phyloP scores from a whole-genome alignment of 2,797 vertebrate genomes.

The Falco berigora region DNA sequence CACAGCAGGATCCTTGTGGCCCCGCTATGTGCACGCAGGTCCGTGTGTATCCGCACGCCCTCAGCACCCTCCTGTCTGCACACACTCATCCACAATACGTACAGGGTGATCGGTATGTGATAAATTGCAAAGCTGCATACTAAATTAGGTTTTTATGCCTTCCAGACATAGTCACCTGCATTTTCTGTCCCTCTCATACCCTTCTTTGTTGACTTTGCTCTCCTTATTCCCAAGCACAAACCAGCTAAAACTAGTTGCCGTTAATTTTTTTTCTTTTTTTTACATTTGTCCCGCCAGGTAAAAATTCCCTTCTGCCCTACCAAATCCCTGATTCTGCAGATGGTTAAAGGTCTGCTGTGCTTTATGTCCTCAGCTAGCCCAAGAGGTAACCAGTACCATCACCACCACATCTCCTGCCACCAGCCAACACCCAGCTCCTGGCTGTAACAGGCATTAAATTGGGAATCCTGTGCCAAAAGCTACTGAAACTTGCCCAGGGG shows the following conservation, averaged over 20 bases:
- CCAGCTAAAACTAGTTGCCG: background rate
- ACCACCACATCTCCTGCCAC: background rate
- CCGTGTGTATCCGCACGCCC: fast-evolving
- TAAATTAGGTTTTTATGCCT: background rate
- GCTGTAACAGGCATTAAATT: background rate
- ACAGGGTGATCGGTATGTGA: background rate
- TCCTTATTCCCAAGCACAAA: background rate
- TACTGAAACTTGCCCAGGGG: background rate
- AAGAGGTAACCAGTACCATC: background rate
- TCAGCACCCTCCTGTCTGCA: background rate
- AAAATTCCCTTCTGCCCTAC: background rate
- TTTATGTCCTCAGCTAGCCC: background rate
- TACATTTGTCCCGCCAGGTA: background rate
- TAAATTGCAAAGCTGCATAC: background rate
- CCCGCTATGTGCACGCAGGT: fast-evolving
- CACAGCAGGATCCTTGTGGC: fast-evolving
- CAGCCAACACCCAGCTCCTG: background rate
- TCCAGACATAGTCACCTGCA: background rate
- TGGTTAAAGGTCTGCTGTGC: background rate
- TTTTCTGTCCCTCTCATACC: background rate
- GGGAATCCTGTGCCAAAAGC: background rate
- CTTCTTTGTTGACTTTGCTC: background rate
- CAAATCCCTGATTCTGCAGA: background rate
- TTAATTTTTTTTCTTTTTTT: background rate
- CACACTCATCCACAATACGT: background rate